Evolutionary conservation across 2,888 invertebrate species (phyloP).

Genomic region (Stenodera caucasica): DNA sequence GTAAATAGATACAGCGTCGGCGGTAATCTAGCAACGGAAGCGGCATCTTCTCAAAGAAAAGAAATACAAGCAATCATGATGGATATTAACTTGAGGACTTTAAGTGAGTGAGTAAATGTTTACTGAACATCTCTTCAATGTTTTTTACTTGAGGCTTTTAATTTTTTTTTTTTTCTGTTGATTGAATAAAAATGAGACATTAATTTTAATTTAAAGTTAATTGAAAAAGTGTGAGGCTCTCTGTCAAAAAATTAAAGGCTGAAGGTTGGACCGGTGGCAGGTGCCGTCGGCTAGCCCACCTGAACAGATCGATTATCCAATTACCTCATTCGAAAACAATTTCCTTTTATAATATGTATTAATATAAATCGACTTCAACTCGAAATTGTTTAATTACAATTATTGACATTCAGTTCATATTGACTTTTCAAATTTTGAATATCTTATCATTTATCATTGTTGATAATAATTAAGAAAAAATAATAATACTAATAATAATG

Average conservation of each 20-base stretch:
- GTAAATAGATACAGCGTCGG: too few species aligned
- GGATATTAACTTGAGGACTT: conserved; percentile 40
- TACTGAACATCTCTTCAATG: conserved; percentile 35
- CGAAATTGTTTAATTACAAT: too few species aligned
- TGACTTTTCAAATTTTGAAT: too few species aligned
- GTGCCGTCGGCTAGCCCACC: conserved; percentile 23
- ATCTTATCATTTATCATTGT: too few species aligned
- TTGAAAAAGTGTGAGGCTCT: background rate
- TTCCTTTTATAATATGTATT: too few species aligned
- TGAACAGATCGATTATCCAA: conserved; percentile 20
- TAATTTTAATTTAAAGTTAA: background rate
- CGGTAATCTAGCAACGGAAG: background rate
- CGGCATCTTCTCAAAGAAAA: conserved; percentile 20
- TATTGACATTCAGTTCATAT: too few species aligned
- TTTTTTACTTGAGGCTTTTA: conserved; percentile 41
- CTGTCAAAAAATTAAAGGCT: background rate
- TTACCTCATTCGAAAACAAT: conserved; percentile 5
- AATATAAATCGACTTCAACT: too few species aligned
- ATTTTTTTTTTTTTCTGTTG: background rate
- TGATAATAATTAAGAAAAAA: too few species aligned
- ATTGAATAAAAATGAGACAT: background rate
- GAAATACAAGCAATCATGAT: conserved; percentile 29
- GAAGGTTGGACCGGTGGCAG: conserved; percentile 7
- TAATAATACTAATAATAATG: background rate
- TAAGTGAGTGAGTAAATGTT: conserved; percentile 51